A percentile compares a stretch with the other conserved stretches of the same genome.
These are phyloP conservation scores for Crotalus viridis DNA, from an alignment of 2,113 vertebrate species.

Conservation along the genomic window DNA sequence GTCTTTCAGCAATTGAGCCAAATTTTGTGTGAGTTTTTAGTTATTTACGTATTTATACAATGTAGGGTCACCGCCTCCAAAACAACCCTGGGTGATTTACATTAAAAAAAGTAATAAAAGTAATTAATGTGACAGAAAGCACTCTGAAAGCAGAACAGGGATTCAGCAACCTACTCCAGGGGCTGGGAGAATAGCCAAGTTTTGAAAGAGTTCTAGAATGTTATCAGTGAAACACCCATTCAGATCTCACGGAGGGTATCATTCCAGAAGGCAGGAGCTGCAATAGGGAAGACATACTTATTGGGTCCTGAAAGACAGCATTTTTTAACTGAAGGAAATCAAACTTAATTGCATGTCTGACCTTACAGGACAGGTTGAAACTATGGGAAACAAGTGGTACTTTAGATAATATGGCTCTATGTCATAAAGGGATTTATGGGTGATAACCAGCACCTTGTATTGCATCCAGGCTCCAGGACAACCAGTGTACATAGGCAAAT, in stretches of 20 bases:
- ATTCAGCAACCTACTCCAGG: neutral
- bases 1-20: neutral
- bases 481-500: neutral
- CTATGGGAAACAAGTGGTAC: neutral
- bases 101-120: neutral
- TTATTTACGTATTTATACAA: neutral
- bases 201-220: neutral
- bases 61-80: neutral
- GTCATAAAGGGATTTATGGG: neutral
- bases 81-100: neutral
- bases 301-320: neutral
- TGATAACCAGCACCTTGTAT: neutral
- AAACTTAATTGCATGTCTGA: neutral
- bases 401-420: neutral
- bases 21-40: neutral
- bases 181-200: neutral
- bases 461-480: neutral
- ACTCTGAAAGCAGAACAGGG: neutral
- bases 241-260: neutral
- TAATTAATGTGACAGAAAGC: neutral
- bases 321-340: neutral
- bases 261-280: neutral
- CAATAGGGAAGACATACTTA: neutral
- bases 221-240: neutral
- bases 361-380: neutral